These are phyloP conservation scores for Epinotia nisella DNA, from an alignment of 2,888 invertebrate species.

Conservation along the genomic window DNA sequence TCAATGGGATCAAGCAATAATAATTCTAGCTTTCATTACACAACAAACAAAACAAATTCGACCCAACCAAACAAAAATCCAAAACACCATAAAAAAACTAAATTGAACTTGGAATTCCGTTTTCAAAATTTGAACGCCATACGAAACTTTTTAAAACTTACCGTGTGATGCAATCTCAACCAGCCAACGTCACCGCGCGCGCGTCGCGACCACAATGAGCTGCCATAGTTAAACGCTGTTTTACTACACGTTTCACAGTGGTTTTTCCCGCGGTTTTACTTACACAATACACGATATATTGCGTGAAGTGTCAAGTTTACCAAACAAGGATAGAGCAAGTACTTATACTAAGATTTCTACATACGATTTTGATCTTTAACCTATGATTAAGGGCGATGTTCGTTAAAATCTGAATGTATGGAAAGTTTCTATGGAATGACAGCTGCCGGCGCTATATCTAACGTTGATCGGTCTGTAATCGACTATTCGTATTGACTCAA, in stretches of 20 bases:
- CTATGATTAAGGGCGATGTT: too few relatives aligned
- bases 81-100: background rate
- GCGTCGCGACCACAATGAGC: constrained; percentile 17
- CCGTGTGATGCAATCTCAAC: constrained; percentile 40
- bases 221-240: background rate
- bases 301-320: background rate
- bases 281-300: background rate
- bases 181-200: constrained; percentile 22
- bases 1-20: background rate
- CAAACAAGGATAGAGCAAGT: too few relatives aligned
- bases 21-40: background rate
- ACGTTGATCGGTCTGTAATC: too few relatives aligned
- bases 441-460: too few relatives aligned
- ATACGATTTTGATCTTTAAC: too few relatives aligned
- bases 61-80: background rate
- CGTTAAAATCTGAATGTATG: too few relatives aligned
- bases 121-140: constrained; percentile 18
- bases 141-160: constrained; percentile 28
- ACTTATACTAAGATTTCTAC: too few relatives aligned
- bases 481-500: too few relatives aligned
- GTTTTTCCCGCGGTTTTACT: constrained; percentile 7
- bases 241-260: background rate
- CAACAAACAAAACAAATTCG: background rate
- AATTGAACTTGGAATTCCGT: background rate
- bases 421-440: too few relatives aligned